phyloP scores from a whole-genome alignment of 2,888 invertebrate species.

The Protophormia terraenovae region DNA sequence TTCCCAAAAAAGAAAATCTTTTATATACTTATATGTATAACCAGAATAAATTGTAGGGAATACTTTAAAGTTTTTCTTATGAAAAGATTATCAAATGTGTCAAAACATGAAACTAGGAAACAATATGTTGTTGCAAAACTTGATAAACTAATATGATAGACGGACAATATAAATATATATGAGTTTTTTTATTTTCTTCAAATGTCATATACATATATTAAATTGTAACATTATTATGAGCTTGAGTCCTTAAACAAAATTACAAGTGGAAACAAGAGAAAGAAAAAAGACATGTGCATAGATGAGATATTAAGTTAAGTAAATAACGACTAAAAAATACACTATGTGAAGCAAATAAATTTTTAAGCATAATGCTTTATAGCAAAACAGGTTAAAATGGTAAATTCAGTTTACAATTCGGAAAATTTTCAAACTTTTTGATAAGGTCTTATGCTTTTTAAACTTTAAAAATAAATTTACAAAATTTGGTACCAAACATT shows the following conservation, averaged over 20 bases:
- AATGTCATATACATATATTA: constrained; percentile 15
- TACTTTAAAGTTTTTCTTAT: not conserved
- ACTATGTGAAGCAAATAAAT: not conserved
- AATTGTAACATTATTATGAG: constrained; percentile 8
- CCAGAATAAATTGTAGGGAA: not conserved
- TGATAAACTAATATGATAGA: constrained; percentile 4
- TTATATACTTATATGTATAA: too few species aligned
- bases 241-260: not conserved
- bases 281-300: not conserved
- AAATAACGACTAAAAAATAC: not conserved
- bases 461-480: too few species aligned
- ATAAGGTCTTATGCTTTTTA: too few species aligned
- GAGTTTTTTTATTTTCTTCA: not conserved
- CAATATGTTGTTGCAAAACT: constrained; percentile 50
- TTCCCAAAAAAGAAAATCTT: not conserved
- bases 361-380: too few species aligned
- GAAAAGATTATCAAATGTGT: constrained; percentile 49
- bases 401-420: too few species aligned
- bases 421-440: too few species aligned
- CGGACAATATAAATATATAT: not conserved
- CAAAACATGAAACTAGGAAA: constrained; percentile 31
- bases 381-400: too few species aligned
- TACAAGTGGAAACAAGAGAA: not conserved
- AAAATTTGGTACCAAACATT: too few species aligned
- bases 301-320: not conserved